phyloP scores from a whole-genome alignment of 2,113 vertebrate genomes.

The Rostratula benghalensis region DNA sequence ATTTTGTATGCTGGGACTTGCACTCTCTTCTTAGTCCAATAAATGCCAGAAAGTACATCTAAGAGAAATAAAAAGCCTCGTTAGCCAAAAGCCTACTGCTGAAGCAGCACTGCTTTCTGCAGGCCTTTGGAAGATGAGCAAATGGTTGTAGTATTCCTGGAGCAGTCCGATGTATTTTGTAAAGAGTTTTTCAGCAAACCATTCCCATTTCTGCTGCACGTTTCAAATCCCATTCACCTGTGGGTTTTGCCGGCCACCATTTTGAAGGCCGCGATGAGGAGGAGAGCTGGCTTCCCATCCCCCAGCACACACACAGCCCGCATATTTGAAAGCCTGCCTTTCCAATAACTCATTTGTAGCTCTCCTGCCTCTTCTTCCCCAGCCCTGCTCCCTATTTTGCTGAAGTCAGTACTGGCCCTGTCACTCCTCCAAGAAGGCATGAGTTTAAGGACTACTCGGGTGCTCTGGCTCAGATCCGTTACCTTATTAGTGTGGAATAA shows the following conservation, averaged over 20 bases:
- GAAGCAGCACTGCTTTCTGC: slow-evolving; percentile 9
- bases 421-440: background rate
- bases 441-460: background rate
- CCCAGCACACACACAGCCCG: background rate
- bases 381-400: background rate
- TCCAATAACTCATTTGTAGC: background rate
- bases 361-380: background rate
- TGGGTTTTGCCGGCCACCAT: background rate
- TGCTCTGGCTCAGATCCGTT: background rate
- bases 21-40: background rate
- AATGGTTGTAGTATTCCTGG: background rate
- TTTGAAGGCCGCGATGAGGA: background rate
- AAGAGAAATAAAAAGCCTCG: slow-evolving; percentile 4
- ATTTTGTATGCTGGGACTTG: background rate
- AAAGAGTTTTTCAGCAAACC: background rate
- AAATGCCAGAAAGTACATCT: slow-evolving; percentile 26
- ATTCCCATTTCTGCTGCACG: rapidly evolving
- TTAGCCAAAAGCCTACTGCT: background rate
- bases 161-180: background rate
- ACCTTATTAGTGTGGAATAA: background rate
- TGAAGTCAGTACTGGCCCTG: slow-evolving; percentile 2
- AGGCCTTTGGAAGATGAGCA: background rate
- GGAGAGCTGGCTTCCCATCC: background rate
- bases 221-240: background rate
- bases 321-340: background rate